Conservation (phyloP, 1,140 invertebrate genomes). For the Physella acuta region DNA sequence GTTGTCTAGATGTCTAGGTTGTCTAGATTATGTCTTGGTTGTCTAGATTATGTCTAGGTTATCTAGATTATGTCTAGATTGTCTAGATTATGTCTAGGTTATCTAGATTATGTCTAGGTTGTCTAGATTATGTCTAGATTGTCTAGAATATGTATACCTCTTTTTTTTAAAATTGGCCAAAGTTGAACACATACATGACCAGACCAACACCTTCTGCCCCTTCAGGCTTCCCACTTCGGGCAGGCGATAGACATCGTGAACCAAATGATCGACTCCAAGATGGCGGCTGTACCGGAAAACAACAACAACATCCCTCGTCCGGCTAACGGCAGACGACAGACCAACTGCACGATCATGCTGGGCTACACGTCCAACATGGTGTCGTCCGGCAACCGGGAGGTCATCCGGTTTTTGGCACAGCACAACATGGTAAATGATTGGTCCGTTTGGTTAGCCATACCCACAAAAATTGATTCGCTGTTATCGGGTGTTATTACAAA, state of each 20-base stretch:
- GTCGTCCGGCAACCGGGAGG: conserved; percentile 89
- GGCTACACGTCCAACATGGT: conserved; percentile 98
- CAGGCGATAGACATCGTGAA: conserved; percentile 87
- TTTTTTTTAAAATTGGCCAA: too few species aligned
- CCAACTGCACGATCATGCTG: conserved; percentile 89
- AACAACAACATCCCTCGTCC: conserved; percentile 18
- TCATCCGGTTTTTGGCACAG: conserved; percentile 78
- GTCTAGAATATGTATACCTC: conserved; percentile 4
- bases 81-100: neutral
- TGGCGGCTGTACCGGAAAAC: conserved; percentile 34
- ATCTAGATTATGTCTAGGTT: neutral
- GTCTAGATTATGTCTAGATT: neutral
- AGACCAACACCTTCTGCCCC: too few species aligned
- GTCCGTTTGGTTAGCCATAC: too few species aligned
- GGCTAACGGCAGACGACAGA: conserved; percentile 33
- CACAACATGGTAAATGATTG: conserved; percentile 78
- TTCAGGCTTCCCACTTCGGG: conserved; percentile 95
- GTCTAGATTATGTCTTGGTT: neutral
- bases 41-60: neutral
- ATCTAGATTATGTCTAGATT: neutral
- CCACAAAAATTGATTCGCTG: too few species aligned
- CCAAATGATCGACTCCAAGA: conserved; percentile 68
- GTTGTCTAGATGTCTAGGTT: neutral
- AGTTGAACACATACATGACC: too few species aligned
- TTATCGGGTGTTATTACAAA: too few species aligned